Evolutionary conservation across 2,888 invertebrate genomes (phyloP).

Genomic region (Orthosia incerta): DNA sequence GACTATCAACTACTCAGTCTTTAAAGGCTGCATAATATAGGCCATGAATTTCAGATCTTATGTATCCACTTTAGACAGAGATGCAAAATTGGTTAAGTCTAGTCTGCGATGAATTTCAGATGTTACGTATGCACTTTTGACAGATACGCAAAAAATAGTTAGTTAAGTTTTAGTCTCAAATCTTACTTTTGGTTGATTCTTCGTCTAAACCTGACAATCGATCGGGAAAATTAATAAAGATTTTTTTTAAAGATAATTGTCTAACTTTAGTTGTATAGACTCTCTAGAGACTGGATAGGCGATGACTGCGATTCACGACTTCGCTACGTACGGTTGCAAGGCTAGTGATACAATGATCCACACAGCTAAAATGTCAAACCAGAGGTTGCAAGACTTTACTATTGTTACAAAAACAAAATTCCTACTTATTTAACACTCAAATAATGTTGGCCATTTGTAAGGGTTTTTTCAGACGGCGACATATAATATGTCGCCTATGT

Average conservation of each 20-base stretch:
- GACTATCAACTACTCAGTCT: neutral
- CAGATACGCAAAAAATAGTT: too few species aligned
- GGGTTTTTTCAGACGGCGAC: slow-evolving; percentile 42
- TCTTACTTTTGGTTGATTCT: too few species aligned
- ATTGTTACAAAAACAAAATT: slow-evolving; percentile 50
- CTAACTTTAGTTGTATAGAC: too few species aligned
- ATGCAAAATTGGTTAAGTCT: too few species aligned
- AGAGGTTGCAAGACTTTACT: slow-evolving; percentile 20
- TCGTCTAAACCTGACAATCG: neutral
- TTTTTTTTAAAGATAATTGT: too few species aligned
- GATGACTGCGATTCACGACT: neutral
- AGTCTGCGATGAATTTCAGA: too few species aligned
- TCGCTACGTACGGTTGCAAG: too few species aligned
- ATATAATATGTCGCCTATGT: slow-evolving; percentile 46
- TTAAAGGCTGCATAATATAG: neutral
- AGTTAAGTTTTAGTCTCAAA: too few species aligned
- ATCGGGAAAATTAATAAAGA: neutral
- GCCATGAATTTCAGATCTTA: neutral
- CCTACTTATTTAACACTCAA: slow-evolving; percentile 48
- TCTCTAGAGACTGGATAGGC: neutral
- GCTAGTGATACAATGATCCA: neutral
- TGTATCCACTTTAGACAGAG: too few species aligned
- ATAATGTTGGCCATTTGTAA: slow-evolving; percentile 54
- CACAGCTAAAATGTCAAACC: neutral
- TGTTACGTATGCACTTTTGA: too few species aligned